Conservation (phyloP, 2,888 invertebrate genomes). For the Tipula unca region DNA sequence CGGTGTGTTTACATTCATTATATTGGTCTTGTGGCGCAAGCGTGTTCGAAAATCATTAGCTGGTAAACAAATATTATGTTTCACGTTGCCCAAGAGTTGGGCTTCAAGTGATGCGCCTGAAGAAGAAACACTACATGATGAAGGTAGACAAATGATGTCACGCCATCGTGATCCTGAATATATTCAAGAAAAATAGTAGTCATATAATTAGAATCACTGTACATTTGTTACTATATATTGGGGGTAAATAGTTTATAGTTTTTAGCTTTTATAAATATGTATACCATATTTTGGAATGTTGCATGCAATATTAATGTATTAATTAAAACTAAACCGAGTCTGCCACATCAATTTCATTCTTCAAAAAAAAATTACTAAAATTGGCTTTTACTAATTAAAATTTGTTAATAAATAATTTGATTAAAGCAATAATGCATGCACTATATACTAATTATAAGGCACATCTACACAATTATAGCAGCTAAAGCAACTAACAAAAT, state of each 20-base stretch:
- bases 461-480: too few relatives aligned
- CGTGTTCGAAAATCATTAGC: constrained; percentile 47
- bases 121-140: constrained; percentile 24
- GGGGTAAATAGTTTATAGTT: constrained; percentile 8
- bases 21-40: constrained; percentile 50
- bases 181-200: constrained; percentile 4
- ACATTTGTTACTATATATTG: not conserved
- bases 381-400: not conserved
- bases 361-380: not conserved
- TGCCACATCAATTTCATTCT: not conserved
- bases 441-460: not conserved
- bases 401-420: not conserved
- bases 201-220: not conserved
- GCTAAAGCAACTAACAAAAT: too few relatives aligned
- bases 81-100: constrained; percentile 39
- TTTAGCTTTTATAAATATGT: not conserved
- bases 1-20: constrained; percentile 52
- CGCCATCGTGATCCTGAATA: not conserved
- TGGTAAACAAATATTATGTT: constrained; percentile 34
- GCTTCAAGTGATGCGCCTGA: constrained; percentile 36
- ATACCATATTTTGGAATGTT: not conserved
- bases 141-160: constrained; percentile 22
- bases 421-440: not conserved
- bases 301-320: not conserved
- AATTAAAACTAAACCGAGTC: not conserved